phyloP scores from a whole-genome alignment of 2,113 vertebrate genomes.

The Dromas ardeola region DNA sequence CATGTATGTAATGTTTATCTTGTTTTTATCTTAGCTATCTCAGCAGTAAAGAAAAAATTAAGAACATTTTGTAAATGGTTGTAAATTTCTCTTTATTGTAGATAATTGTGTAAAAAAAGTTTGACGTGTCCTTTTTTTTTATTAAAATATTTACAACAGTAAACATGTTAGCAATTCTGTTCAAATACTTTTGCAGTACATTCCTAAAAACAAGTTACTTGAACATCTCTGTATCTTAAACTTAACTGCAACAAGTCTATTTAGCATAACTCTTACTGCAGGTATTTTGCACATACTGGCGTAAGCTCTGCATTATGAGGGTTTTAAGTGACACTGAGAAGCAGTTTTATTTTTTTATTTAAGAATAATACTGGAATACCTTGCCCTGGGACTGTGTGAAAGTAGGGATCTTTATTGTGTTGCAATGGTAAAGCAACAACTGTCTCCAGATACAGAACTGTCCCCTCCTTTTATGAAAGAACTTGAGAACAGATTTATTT shows the following conservation, averaged over 20 bases:
- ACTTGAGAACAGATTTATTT: background rate
- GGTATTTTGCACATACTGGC: constrained; percentile 23
- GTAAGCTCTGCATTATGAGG: constrained; percentile 20
- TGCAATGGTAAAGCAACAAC: background rate
- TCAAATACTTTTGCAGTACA: constrained; percentile 63
- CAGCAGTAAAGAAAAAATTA: constrained; percentile 3
- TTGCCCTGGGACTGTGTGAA: background rate
- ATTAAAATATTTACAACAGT: constrained; percentile 73
- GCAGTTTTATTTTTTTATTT: background rate
- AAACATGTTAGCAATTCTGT: constrained; percentile 58
- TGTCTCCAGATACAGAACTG: background rate
- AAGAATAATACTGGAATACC: background rate
- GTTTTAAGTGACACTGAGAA: constrained; percentile 29
- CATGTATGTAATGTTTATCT: background rate
- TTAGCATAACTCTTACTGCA: constrained; percentile 36
- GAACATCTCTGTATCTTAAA: constrained; percentile 73
- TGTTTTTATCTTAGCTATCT: background rate
- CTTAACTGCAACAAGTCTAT: constrained; percentile 60
- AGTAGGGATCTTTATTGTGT: background rate
- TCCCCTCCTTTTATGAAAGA: background rate
- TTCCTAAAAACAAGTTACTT: constrained; percentile 72
- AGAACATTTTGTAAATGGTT: constrained; percentile 68
- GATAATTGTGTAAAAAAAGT: constrained; percentile 73
- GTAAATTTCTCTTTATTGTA: constrained; percentile 75
- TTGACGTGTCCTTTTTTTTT: constrained; percentile 49